Conservation (phyloP, 2,113 vertebrate species). For the Euleptes europaea region DNA sequence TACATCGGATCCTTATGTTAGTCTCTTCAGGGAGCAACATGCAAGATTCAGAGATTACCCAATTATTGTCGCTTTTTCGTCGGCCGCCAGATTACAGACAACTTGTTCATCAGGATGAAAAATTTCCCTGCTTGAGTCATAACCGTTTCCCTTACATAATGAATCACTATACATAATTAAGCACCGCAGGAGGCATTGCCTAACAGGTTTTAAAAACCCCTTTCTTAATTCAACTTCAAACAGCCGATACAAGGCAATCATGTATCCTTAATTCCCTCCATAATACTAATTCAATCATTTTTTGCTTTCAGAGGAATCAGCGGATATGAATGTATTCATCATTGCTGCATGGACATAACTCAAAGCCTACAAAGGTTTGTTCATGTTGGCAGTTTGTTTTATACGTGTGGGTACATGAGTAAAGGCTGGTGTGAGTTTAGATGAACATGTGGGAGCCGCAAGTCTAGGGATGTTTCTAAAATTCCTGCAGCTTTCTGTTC, state of each 20-base stretch:
- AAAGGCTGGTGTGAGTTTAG: neutral
- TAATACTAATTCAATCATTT: constrained; percentile 33
- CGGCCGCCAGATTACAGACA: neutral
- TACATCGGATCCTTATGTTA: neutral
- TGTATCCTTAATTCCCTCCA: constrained; percentile 17
- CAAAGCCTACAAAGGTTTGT: neutral
- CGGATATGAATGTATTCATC: constrained; percentile 13
- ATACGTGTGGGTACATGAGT: neutral
- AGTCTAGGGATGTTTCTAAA: too few species aligned
- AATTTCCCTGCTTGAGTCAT: constrained; percentile 13
- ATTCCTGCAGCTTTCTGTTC: too few species aligned
- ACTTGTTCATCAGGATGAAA: constrained; percentile 26
- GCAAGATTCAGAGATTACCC: neutral
- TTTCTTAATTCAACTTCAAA: constrained; percentile 46
- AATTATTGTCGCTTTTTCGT: neutral
- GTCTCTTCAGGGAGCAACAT: neutral
- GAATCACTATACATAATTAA: constrained; percentile 41
- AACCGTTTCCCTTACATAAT: constrained; percentile 32
- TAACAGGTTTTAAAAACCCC: constrained; percentile 29
- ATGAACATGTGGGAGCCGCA: neutral
- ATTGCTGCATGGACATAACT: neutral
- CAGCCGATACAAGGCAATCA: constrained; percentile 24
- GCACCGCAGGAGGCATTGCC: constrained; percentile 13
- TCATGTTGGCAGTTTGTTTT: neutral
- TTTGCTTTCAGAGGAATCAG: constrained; percentile 3